phyloP scores from a whole-genome alignment of 2,888 invertebrate genomes.

The Agrochola circellaris region DNA sequence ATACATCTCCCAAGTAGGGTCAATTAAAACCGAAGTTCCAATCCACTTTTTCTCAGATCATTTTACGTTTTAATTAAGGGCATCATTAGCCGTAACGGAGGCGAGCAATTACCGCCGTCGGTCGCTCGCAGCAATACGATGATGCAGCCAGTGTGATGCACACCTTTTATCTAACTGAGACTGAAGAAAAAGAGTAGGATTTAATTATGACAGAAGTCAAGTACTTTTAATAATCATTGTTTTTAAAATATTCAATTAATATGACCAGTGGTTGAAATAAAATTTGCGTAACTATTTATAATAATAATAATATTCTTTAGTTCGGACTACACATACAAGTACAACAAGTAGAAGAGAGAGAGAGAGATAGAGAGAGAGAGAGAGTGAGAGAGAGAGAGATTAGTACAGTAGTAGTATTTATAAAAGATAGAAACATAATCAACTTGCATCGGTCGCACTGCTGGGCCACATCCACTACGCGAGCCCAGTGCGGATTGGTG shows the following conservation, averaged over 20 bases:
- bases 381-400: too few species aligned
- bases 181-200: background rate
- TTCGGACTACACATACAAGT: too few species aligned
- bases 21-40: conserved; percentile 52
- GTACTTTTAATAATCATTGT: background rate
- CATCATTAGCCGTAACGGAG: conserved; percentile 71
- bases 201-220: conserved; percentile 7
- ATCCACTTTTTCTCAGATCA: conserved; percentile 65
- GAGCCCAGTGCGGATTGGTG: too few species aligned
- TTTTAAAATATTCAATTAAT: background rate
- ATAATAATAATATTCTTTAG: too few species aligned
- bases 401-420: too few species aligned
- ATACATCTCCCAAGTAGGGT: background rate
- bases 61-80: conserved; percentile 73
- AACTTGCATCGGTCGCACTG: background rate
- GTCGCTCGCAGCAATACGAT: conserved; percentile 42
- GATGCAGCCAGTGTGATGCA: conserved; percentile 34
- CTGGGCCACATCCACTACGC: too few species aligned
- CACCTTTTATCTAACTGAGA: conserved; percentile 5
- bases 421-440: background rate
- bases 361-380: too few species aligned
- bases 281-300: background rate
- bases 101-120: conserved; percentile 67
- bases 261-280: background rate
- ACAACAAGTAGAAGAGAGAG: too few species aligned